Evolutionary conservation across 2,113 vertebrate genomes (phyloP).

Genomic region (Chloebia gouldiae): DNA sequence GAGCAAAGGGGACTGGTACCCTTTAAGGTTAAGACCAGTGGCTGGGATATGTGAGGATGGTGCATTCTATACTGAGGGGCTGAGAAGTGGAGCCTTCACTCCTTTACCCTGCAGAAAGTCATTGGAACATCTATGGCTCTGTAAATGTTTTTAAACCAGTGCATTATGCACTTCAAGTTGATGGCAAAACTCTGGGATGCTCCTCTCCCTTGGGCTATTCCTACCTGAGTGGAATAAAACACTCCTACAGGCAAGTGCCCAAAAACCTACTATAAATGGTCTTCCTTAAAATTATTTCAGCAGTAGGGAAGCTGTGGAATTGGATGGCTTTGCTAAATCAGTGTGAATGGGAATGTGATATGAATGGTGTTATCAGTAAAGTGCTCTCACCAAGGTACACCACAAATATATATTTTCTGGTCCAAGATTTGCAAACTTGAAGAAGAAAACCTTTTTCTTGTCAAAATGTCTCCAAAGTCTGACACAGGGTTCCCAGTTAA

Average conservation of each 20-base stretch:
- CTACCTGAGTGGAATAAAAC: not conserved
- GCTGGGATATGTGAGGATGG: not conserved
- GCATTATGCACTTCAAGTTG: not conserved
- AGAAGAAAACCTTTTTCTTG: not conserved
- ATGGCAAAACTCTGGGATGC: not conserved
- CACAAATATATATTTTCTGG: not conserved
- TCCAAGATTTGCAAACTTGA: not conserved
- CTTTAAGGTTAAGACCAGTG: not conserved
- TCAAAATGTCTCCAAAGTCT: not conserved
- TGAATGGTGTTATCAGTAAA: not conserved
- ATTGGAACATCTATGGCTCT: not conserved
- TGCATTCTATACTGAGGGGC: not conserved
- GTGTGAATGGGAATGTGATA: not conserved
- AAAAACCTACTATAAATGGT: not conserved
- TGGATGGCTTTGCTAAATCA: not conserved
- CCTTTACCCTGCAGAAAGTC: not conserved
- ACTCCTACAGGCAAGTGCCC: not conserved
- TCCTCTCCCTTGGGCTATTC: not conserved
- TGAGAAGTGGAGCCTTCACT: not conserved
- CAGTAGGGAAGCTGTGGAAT: not conserved
- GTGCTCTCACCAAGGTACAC: not conserved
- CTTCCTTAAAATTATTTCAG: not conserved
- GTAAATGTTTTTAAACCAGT: not conserved
- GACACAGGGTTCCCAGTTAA: not conserved
- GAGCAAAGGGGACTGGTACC: not conserved